Base-by-base conservation (phyloP, 2,888 invertebrate species). In the Argynnis bischoffii region DNA sequence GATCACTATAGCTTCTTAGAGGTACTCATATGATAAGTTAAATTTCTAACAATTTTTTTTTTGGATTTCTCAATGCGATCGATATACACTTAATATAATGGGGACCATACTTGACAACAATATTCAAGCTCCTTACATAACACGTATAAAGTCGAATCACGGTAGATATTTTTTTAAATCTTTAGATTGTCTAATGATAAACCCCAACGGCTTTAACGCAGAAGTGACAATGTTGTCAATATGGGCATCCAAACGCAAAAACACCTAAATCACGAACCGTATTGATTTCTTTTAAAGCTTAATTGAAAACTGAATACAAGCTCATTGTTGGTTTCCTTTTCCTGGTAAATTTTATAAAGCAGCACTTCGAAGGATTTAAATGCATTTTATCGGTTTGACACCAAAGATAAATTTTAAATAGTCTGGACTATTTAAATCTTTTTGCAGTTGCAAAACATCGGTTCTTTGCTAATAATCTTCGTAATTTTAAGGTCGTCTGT, bases 31-130 rank as follows among this genome's bases (percentile, higher is more conserved):
- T 41, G 15, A 18, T 41, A 56, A 56, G 41, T 14, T 8, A 56
- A 41, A 18, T 46, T 26, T 59, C 59, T 59, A n/a, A 59, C n/a
- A 59, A 57, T 47, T 3, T 47, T 46, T 41, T 57, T 57, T 57
- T 57, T 46, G n/a, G 46, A 46, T 16, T 46, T 57, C 47, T 57
- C 57, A 57, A 57, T 46, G 15, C 57, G 41, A 46, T 57, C 46
- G 21, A 18, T 18, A 18, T 18, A 18, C 18, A 18, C 46, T 18
- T 46, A 16, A 57, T 57, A 57, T 47, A 46, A 47, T 6, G 57
- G 57, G 31, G 18, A 18, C 2, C 2, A 18, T 35, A 55, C 55
- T 31, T 31, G 35, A 2, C 31, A 48, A 48, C 48, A 48, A 48
- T 48, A 48, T n/a, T 48, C 48, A 15, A 48, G 18, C 18, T 18